Evolutionary conservation across 2,113 vertebrate species (phyloP).

Genomic region (Microtus pennsylvanicus): DNA sequence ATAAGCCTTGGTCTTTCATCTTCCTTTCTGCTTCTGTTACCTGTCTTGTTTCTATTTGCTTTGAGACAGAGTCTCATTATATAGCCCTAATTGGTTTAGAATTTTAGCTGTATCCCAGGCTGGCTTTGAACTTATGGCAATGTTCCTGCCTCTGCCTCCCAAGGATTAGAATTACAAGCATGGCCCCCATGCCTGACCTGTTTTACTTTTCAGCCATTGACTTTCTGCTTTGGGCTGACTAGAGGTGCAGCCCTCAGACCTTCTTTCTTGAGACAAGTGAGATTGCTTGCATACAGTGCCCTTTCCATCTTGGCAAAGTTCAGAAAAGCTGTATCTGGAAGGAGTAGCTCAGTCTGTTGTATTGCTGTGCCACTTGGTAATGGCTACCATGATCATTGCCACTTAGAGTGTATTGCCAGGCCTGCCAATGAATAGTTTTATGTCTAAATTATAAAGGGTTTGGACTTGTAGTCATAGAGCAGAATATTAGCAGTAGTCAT

Average conservation of each 20-base stretch:
- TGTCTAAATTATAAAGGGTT: constrained; percentile 55
- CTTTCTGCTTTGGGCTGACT: not conserved
- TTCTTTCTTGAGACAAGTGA: not conserved
- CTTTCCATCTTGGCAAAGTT: constrained; percentile 17
- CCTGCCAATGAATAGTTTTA: not conserved
- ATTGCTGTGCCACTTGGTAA: not conserved
- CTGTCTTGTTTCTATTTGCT: not conserved
- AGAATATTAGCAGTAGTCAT: constrained; percentile 57
- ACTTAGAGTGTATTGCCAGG: constrained; percentile 27
- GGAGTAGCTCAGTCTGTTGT: not conserved
- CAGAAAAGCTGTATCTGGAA: not conserved
- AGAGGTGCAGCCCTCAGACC: not conserved
- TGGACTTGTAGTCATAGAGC: constrained; percentile 49
- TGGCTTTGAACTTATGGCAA: not conserved
- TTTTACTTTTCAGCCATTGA: not conserved
- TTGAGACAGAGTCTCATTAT: not conserved
- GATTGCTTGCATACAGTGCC: not conserved
- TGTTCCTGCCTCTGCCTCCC: not conserved
- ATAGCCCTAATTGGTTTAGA: not conserved
- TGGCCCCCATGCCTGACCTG: not conserved
- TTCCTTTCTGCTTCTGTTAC: not conserved
- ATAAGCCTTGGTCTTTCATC: not conserved
- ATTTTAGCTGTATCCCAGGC: not conserved
- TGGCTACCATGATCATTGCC: not conserved
- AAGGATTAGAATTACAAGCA: not conserved